Conservation (phyloP, 2,113 vertebrate species). For the Pterocles orientalis region DNA sequence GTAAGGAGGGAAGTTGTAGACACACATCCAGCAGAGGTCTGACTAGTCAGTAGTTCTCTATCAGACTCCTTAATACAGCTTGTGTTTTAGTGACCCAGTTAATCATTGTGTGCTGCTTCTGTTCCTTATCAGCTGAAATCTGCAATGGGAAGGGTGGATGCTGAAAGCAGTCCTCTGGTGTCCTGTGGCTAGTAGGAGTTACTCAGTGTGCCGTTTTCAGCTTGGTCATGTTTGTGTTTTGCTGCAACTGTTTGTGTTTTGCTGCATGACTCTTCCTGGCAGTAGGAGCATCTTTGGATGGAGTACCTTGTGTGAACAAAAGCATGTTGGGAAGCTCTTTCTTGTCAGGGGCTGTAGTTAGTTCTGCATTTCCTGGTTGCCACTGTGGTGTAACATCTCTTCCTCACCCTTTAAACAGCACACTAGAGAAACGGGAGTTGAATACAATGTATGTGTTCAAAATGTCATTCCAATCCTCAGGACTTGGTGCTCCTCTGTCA, state of each 20-base stretch:
- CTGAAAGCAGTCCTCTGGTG: neutral
- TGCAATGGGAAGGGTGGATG: neutral
- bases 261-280: neutral
- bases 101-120: neutral
- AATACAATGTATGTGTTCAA: neutral
- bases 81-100: neutral
- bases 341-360: neutral
- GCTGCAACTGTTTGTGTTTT: neutral
- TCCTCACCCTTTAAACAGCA: neutral
- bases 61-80: neutral
- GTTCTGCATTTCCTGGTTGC: neutral
- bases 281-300: neutral
- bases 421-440: neutral
- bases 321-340: fast-evolving
- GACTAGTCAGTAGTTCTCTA: neutral
- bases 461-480: neutral
- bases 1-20: neutral
- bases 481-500: neutral
- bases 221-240: neutral
- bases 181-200: neutral
- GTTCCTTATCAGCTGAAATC: neutral
- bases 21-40: neutral
- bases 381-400: neutral
- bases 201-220: neutral
- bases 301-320: neutral